Evolutionary conservation across 2,797 vertebrate species (phyloP), one percentile per base, ranked within the genome.

Genomic region (Aphelocoma californica): DNA sequence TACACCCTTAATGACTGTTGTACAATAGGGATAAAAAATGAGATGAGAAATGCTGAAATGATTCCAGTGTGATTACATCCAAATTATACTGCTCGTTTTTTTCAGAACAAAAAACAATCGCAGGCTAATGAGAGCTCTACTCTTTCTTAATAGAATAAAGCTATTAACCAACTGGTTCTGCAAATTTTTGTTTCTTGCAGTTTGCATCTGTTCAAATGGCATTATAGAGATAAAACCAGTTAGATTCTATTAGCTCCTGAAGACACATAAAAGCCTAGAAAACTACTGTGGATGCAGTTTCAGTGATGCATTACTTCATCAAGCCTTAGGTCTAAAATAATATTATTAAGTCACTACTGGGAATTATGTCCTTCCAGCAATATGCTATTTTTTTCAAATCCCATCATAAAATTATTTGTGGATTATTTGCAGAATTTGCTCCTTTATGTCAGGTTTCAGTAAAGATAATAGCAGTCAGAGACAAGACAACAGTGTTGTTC

Each of bases 341-440:
- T 66, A 86, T 16, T 21, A 32, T 80, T 34, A 85, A 88, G 31
- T 95, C 78, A 71, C 88, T 93, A 47, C 78, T 82, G 42, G 38
- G 36, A 32, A 69, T 92, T 80, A 64, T 80, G 62, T 71, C 9
- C 42, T 88, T 94, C 67, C 51, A 78, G 50, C 36, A 67, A 77
- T 86, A 73, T 4, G n/a, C 57, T 79, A 18, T 38, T 56, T 93
- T 93, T 96, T 94, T 80, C 53, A 75, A 92, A 91, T 79, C 31
- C 31, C 34, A 44, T 90, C 14, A 47, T 93, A 58, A 94, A 91
- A 58, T 86, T 86, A 73, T 92, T 86, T 96, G 57, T 83, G 38
- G 71, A 86, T 92, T 95, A 89, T 88, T 92, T 96, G n/a, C 67
- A 88, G 84, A 83, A 85, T 88, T 89, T 11, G 50, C 84, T 83